Evolutionary conservation across 2,888 invertebrate species (phyloP), one percentile per base, ranked within the genome.

Genomic region (Nemotelus nigrinus): DNA sequence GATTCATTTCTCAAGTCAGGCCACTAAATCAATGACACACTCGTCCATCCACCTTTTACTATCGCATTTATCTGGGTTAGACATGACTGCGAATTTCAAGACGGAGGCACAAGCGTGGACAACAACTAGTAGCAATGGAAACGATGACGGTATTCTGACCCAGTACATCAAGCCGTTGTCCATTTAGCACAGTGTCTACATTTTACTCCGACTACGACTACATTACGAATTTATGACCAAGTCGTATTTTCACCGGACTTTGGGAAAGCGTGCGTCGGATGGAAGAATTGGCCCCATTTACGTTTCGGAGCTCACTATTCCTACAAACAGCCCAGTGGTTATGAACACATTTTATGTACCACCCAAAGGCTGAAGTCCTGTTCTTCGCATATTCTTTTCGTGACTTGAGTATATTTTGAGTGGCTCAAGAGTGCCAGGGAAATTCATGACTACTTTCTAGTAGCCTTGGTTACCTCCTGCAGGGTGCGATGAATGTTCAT

Each of bases 231-330:
- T 67, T 67, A 67, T 50, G 67, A 67, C 50, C 8, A 45, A 50
- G 43, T 67, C n/a, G n/a, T 8, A 43, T 41, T 39, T 48, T 25
- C 25, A 0, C 25, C 25, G 25, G 25, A 25, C 25, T 7, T 67
- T n/a, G 8, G 41, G 3, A 63, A 43, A 41, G 41, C 7, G 39
- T 25, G n/a, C 50, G 25, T 57, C n/a, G 57, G 50, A 3, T 25
- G 50, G 50, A 67, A 67, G 67, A 67, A 67, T 50, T 48, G 48
- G 67, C 67, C 67, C 67, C 65, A 67, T 67, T 67, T 67, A 25
- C n/a, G 67, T 67, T 67, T 67, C 7, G 47, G 25, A 48, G 50
- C 39, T 67, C 39, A 50, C 50, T 7, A 48, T 47, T 67, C 50
- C 25, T 50, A 25, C n/a, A n/a, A 44, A 41, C 44, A 7, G 44